A percentile compares a stretch with the other conserved stretches of the same genome.
These are phyloP conservation scores for Tamandua tetradactyla DNA, from an alignment of 2,797 vertebrate genomes.

Conservation along the genomic window DNA sequence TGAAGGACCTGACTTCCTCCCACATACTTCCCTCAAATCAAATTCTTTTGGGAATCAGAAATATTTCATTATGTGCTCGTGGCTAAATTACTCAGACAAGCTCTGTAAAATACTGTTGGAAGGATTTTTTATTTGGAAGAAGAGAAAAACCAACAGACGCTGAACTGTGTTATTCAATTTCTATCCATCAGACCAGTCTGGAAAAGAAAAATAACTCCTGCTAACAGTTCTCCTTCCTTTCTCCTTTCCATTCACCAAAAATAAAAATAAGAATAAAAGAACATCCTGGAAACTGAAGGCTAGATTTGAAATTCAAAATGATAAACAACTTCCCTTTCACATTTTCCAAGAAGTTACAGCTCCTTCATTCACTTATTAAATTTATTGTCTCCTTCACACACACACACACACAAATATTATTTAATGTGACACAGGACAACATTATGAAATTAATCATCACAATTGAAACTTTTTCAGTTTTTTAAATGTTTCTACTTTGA, in stretches of 20 bases:
- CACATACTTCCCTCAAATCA: background rate
- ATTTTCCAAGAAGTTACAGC: background rate
- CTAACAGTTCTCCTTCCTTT: background rate
- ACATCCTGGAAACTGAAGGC: background rate
- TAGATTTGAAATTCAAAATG: background rate
- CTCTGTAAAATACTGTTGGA: background rate
- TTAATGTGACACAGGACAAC: background rate
- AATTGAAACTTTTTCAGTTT: background rate
- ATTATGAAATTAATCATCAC: background rate
- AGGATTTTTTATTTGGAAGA: background rate
- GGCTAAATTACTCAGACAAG: background rate
- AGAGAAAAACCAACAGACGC: constrained; percentile 15
- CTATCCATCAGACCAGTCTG: background rate
- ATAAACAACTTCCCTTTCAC: background rate
- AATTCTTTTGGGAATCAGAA: constrained; percentile 36
- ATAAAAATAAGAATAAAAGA: background rate
- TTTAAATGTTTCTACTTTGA: background rate
- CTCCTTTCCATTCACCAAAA: no score
- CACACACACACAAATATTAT: background rate
- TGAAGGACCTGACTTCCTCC: background rate
- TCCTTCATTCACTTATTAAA: background rate
- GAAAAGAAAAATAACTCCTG: constrained; percentile 7
- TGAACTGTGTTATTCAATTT: background rate
- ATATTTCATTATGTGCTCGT: background rate
- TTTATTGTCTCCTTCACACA: background rate